These are phyloP conservation scores for Hipposideros armiger DNA, from an alignment of 2,113 vertebrate genomes.

Conservation along the genomic window DNA sequence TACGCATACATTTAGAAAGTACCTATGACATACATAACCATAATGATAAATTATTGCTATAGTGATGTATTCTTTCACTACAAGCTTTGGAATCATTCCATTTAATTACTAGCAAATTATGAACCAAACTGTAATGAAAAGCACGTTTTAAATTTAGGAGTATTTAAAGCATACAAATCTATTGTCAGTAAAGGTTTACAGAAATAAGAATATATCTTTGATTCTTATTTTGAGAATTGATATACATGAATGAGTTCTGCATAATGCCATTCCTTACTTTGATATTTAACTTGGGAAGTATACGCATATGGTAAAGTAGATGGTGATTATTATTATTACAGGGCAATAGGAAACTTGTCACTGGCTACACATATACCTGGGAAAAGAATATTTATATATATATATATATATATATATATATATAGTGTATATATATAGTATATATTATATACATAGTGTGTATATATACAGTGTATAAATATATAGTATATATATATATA, in stretches of 20 bases:
- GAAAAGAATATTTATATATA: neutral
- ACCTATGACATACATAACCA: neutral
- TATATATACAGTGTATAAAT: no score
- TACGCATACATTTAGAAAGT: neutral
- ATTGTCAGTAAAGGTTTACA: neutral
- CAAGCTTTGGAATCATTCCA: neutral
- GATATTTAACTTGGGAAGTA: neutral
- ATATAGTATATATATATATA: no score
- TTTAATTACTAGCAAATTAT: neutral
- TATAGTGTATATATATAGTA: no score
- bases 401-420: no score
- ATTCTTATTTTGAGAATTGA: slow-evolving; percentile 2
- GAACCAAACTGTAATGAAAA: neutral
- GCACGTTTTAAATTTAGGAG: neutral
- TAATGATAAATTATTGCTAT: neutral
- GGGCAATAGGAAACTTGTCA: neutral
- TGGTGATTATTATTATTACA: neutral
- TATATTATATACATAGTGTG: no score
- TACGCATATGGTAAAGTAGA: no score
- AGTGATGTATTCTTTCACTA: neutral
- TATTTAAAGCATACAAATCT: slow-evolving; percentile 1
- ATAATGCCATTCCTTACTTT: neutral
- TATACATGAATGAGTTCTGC: neutral
- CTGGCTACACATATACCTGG: fast-evolving
- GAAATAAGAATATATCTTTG: neutral